These are phyloP conservation scores for Chlorodrepanis virens DNA, from an alignment of 2,113 vertebrate species.

Conservation along the genomic window DNA sequence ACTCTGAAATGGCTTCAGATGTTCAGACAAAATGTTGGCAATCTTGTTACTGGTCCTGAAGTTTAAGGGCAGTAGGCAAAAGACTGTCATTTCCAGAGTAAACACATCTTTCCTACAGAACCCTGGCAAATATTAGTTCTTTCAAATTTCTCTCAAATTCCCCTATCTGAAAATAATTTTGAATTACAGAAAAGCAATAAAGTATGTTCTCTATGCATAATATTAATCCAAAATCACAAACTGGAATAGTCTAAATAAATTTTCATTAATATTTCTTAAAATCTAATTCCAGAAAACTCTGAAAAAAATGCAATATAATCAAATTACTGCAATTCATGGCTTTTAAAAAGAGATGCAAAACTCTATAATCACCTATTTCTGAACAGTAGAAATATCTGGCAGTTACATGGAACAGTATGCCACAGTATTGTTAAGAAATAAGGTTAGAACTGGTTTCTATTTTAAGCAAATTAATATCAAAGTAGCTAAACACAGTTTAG, in stretches of 20 bases:
- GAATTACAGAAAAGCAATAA: background rate
- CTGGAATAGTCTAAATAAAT: background rate
- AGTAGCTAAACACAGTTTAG: background rate
- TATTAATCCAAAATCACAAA: background rate
- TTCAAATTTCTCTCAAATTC: background rate
- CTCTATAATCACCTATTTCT: background rate
- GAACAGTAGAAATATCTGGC: background rate
- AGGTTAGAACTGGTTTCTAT: background rate
- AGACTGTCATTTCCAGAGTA: background rate
- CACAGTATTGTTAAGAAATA: background rate
- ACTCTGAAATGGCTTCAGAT: constrained; percentile 77
- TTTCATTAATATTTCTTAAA: background rate
- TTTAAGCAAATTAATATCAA: background rate
- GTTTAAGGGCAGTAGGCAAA: constrained; percentile 41
- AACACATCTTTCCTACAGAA: background rate
- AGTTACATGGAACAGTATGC: background rate
- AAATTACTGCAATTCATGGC: background rate
- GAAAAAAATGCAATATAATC: background rate
- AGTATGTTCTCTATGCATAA: background rate
- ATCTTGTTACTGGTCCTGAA: constrained; percentile 93
- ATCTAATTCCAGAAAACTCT: background rate
- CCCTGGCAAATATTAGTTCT: background rate
- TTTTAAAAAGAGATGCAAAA: background rate
- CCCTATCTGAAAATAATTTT: background rate
- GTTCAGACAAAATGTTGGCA: constrained; percentile 75